A percentile compares a stretch with the other conserved stretches of the same genome.
Conservation (phyloP, 1,140 invertebrate species). For the Teleopsis dalmanni region DNA sequence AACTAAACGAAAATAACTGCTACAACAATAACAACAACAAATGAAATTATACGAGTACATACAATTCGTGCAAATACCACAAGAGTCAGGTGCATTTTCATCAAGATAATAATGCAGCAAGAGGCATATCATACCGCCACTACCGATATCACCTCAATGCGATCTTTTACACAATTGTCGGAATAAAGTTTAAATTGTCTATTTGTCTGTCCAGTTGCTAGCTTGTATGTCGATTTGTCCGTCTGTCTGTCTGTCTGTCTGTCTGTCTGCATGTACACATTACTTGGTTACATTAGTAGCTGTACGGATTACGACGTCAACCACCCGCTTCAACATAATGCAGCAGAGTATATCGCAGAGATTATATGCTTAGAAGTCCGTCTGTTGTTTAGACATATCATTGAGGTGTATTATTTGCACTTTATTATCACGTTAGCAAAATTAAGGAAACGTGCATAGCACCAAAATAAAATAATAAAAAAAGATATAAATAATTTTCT, state of each 20-base stretch:
- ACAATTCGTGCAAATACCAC: slow-evolving; percentile 22
- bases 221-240: not conserved
- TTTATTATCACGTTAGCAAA: slow-evolving; percentile 45
- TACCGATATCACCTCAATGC: not conserved
- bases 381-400: too few species aligned
- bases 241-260: not conserved
- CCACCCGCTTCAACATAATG: not conserved
- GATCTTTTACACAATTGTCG: not conserved
- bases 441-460: slow-evolving; percentile 33
- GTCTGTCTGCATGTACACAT: too few species aligned
- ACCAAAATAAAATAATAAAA: too few species aligned
- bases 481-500: too few species aligned
- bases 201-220: not conserved
- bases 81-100: slow-evolving; percentile 45
- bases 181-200: not conserved
- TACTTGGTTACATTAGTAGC: too few species aligned
- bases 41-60: too few species aligned
- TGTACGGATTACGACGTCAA: not conserved
- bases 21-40: too few species aligned
- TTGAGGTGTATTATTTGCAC: slow-evolving; percentile 44
- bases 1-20: too few species aligned
- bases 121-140: not conserved
- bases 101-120: slow-evolving; percentile 34
- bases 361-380: too few species aligned
- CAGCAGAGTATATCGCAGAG: not conserved